These are phyloP conservation scores for Eristalis arbustorum DNA, from an alignment of 2,888 invertebrate genomes.

Conservation along the genomic window DNA sequence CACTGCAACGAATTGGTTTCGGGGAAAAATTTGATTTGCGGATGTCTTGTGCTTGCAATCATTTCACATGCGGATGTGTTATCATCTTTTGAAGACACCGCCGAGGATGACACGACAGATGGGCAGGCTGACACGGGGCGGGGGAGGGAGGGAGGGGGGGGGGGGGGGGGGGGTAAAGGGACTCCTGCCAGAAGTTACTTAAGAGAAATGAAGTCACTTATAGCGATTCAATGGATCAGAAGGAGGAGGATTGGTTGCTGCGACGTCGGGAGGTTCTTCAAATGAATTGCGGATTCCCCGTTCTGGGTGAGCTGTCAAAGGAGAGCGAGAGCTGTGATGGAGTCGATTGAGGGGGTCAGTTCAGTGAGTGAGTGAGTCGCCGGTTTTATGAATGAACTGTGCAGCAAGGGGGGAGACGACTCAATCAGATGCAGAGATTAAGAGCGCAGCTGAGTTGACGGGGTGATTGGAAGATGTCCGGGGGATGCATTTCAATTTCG, in stretches of 20 bases:
- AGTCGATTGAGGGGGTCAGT: neutral
- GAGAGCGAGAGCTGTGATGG: neutral
- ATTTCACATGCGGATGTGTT: neutral
- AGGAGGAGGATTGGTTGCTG: neutral
- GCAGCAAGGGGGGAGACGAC: too few species aligned
- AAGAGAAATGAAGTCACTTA: neutral
- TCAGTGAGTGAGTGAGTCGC: too few species aligned
- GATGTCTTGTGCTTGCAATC: constrained; percentile 46
- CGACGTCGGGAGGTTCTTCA: neutral
- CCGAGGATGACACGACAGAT: neutral
- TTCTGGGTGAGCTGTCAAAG: neutral
- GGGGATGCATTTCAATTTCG: too few species aligned
- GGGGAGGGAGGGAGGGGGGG: neutral
- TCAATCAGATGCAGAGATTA: too few species aligned
- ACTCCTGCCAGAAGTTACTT: neutral
- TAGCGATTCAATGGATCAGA: neutral
- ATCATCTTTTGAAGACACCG: neutral
- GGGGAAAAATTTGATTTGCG: constrained; percentile 45
- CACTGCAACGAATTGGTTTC: constrained; percentile 56
- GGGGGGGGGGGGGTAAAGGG: too few species aligned
- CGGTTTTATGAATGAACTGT: too few species aligned
- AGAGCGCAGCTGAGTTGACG: too few species aligned
- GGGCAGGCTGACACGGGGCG: neutral
- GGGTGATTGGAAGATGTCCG: too few species aligned
- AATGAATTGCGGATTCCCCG: neutral